Percentiles rank a stretch among this genome's conserved stretches.
These are phyloP conservation scores for Ctenopoma kingsleyae DNA, from an alignment of 2,797 vertebrate species.

Conservation along the genomic window DNA sequence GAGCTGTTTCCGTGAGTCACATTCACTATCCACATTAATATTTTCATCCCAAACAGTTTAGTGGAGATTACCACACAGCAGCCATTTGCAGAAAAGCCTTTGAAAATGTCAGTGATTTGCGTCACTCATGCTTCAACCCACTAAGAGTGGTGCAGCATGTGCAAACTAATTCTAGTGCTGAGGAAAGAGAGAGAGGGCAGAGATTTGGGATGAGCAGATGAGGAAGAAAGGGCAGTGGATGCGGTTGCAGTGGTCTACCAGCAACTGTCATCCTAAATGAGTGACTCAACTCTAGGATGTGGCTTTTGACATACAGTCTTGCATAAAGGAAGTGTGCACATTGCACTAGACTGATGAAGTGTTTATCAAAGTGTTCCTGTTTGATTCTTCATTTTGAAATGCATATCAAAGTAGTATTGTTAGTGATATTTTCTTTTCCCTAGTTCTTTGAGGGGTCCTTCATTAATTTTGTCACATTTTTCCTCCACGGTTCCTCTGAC, in stretches of 20 bases:
- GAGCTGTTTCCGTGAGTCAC: constrained; percentile 67
- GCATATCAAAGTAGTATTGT: constrained; percentile 18
- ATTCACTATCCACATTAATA: constrained; percentile 61
- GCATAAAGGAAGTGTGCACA: constrained; percentile 59
- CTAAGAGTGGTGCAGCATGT: constrained; percentile 10
- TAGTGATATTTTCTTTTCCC: constrained; percentile 3
- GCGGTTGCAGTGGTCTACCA: constrained; percentile 66
- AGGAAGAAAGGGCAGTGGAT: constrained; percentile 63
- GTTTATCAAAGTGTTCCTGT: constrained; percentile 33
- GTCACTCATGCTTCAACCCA: constrained; percentile 54
- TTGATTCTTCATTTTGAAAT: constrained; percentile 10
- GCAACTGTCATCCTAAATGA: constrained; percentile 66
- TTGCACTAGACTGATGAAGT: constrained; percentile 44
- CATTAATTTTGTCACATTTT: constrained; percentile 29
- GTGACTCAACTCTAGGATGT: constrained; percentile 63
- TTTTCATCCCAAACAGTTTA: constrained; percentile 41
- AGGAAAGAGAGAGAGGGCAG: constrained; percentile 22
- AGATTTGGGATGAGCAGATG: constrained; percentile 46
- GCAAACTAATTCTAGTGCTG: constrained; percentile 39
- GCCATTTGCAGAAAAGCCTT: constrained; percentile 38
- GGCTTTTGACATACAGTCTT: constrained; percentile 57
- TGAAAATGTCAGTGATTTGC: constrained; percentile 61
- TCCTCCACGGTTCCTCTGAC: constrained; percentile 19
- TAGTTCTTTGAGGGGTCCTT: not conserved
- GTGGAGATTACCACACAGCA: constrained; percentile 42